A percentile compares a stretch with the other conserved stretches of the same genome.
Evolutionary conservation across 2,888 invertebrate species (phyloP).

Genomic region (Lepidocyrtoides sp.): DNA sequence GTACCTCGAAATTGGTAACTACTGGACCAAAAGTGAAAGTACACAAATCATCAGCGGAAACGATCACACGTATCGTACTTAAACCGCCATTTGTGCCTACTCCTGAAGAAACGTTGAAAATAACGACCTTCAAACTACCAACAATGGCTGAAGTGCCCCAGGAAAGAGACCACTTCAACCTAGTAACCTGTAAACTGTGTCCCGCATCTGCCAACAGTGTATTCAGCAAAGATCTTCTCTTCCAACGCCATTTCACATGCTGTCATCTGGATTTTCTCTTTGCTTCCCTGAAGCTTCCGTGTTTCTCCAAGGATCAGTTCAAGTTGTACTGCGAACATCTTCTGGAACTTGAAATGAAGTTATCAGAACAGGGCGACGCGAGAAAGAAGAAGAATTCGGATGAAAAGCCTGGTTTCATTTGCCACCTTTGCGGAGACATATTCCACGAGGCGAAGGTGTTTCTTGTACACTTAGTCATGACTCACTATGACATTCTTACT

Average conservation of each 20-base stretch:
- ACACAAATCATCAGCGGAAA: too few species aligned
- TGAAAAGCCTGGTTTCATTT: background rate
- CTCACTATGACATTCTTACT: background rate
- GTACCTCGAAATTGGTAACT: too few species aligned
- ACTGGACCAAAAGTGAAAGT: too few species aligned
- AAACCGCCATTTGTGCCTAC: background rate
- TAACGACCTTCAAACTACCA: background rate
- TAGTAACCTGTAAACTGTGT: background rate
- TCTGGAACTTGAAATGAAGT: background rate
- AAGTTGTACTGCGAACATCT: conserved; percentile 24
- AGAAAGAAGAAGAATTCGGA: background rate
- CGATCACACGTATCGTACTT: too few species aligned
- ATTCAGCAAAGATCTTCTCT: background rate
- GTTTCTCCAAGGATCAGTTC: background rate
- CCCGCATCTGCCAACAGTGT: conserved; percentile 1
- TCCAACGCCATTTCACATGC: conserved; percentile 27
- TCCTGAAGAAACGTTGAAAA: background rate
- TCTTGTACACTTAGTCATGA: background rate
- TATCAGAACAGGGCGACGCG: background rate
- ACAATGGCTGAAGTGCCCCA: conserved; percentile 14
- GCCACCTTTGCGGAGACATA: background rate
- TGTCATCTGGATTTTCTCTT: conserved; percentile 28
- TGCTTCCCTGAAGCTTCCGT: background rate
- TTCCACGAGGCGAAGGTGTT: conserved; percentile 25
- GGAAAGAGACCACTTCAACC: background rate